Evolutionary conservation across 1,140 invertebrate genomes (phyloP).

Genomic region (Probaryconus sp.): DNA sequence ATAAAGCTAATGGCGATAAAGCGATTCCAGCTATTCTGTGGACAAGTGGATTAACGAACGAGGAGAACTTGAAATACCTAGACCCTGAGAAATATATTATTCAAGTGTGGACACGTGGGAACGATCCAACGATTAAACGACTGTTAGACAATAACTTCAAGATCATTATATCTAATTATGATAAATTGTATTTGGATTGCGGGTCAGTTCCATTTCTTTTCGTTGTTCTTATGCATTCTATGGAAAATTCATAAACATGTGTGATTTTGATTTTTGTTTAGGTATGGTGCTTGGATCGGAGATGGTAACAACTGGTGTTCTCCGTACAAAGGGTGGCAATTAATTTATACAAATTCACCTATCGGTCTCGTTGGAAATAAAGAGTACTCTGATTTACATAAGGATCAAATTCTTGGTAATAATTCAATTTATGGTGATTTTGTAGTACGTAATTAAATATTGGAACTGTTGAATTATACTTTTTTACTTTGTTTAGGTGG

Average conservation of each 20-base stretch:
- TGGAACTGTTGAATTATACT: too few species aligned
- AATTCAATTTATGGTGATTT: too few species aligned
- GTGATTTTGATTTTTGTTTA: slow-evolving; percentile 61
- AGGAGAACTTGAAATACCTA: slow-evolving; percentile 83
- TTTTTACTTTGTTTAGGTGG: too few species aligned
- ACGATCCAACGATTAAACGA: slow-evolving; percentile 81
- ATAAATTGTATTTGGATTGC: slow-evolving; percentile 90
- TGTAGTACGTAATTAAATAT: slow-evolving; percentile 10
- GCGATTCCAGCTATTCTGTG: slow-evolving; percentile 85
- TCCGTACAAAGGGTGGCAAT: slow-evolving; percentile 93
- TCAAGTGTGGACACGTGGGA: slow-evolving; percentile 87
- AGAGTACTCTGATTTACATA: too few species aligned
- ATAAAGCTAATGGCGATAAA: slow-evolving; percentile 78
- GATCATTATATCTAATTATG: slow-evolving; percentile 90
- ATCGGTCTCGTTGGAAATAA: too few species aligned
- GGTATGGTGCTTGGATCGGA: slow-evolving; percentile 80
- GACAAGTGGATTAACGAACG: slow-evolving; percentile 88
- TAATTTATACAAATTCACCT: slow-evolving; percentile 88
- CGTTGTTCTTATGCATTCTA: too few species aligned
- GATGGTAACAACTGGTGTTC: slow-evolving; percentile 90
- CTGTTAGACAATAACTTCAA: slow-evolving; percentile 84
- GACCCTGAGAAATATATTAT: slow-evolving; percentile 87
- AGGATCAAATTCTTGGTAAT: too few species aligned
- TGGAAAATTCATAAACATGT: too few species aligned
- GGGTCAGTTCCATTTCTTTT: slow-evolving; percentile 78